phyloP scores from a whole-genome alignment of 2,888 invertebrate genomes.

The Nemoura dubitans region DNA sequence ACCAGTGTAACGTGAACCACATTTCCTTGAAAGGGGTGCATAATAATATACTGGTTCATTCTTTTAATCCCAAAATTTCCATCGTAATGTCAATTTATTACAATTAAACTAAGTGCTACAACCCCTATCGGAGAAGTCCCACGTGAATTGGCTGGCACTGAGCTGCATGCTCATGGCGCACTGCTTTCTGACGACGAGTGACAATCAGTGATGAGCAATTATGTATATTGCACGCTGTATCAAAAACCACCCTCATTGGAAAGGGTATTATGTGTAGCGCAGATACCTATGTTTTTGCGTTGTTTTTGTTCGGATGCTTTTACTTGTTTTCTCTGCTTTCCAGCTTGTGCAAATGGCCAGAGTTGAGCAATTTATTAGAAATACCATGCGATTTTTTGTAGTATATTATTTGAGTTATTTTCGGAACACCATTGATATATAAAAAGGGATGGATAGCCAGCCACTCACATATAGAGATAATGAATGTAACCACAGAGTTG shows the following conservation, averaged over 20 bases:
- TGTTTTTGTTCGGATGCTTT: background rate
- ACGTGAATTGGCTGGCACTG: background rate
- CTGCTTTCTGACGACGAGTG: background rate
- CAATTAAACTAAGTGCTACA: slow-evolving; percentile 34
- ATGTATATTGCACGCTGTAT: background rate
- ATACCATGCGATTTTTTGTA: background rate
- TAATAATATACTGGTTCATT: slow-evolving; percentile 29
- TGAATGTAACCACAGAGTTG: background rate
- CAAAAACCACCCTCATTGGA: background rate
- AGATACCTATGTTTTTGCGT: background rate
- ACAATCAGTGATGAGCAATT: background rate
- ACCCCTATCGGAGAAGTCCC: slow-evolving; percentile 13
- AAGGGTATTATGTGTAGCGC: background rate
- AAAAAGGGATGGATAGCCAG: background rate
- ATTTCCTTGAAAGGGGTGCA: slow-evolving; percentile 28
- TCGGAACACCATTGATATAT: background rate
- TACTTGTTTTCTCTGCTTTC: background rate
- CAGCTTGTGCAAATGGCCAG: background rate
- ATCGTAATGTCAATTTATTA: slow-evolving; percentile 28
- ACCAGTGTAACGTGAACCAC: background rate
- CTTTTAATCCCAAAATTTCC: background rate
- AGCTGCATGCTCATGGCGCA: background rate
- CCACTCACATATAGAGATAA: background rate
- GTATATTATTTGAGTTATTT: background rate
- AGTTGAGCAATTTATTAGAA: background rate